phyloP scores from a whole-genome alignment of 2,888 invertebrate species.

The Mesorhabditis sp. region DNA sequence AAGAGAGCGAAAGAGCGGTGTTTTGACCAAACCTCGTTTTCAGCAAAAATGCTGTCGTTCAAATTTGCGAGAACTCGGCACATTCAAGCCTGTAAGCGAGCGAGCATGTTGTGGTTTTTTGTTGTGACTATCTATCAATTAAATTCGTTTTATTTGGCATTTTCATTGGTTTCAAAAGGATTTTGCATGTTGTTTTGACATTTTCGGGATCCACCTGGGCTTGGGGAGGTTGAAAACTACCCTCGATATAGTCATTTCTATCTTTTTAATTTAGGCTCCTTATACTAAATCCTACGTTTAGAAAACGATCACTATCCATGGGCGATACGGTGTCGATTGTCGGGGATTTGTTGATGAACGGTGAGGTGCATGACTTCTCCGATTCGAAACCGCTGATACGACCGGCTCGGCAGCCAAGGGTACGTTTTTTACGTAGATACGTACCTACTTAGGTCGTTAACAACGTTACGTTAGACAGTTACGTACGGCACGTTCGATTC shows the following conservation, averaged over 20 bases:
- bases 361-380: background rate
- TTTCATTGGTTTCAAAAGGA: constrained; percentile 4
- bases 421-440: background rate
- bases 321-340: constrained; percentile 25
- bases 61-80: background rate
- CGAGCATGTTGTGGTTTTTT: no score
- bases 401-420: constrained; percentile 3
- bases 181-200: background rate
- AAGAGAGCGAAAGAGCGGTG: background rate
- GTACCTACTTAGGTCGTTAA: no score
- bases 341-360: background rate
- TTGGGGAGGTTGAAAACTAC: background rate
- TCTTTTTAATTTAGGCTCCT: background rate
- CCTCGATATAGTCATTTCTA: background rate
- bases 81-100: constrained; percentile 2
- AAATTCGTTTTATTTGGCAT: background rate
- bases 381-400: constrained; percentile 10
- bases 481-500: no score
- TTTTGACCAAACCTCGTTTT: background rate
- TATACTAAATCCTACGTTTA: constrained; percentile 24
- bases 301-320: constrained; percentile 39
- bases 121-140: no score
- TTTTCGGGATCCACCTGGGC: no score
- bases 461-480: no score
- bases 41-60: background rate